Evolutionary conservation across 1,140 invertebrate species (phyloP).

Genomic region (Nylanderia fulva): DNA sequence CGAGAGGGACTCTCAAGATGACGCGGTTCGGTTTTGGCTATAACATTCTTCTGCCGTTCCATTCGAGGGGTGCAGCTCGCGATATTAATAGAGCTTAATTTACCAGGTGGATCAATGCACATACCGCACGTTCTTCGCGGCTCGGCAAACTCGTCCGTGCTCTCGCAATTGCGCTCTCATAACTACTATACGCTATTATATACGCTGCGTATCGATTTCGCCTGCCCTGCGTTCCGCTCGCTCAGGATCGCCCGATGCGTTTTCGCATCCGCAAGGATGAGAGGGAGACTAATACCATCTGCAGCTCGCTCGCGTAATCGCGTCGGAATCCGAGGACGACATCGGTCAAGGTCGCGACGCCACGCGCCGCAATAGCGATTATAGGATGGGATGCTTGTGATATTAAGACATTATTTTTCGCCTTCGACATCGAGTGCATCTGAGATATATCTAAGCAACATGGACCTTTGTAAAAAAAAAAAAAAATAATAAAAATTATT

Average conservation of each 20-base stretch:
- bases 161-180: slow-evolving; percentile 33
- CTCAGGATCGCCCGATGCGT: slow-evolving; percentile 27
- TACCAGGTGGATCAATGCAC: slow-evolving; percentile 52
- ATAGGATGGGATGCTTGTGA: slow-evolving; percentile 3
- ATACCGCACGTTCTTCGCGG: slow-evolving; percentile 42
- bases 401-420: slow-evolving; percentile 7
- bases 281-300: slow-evolving; percentile 20
- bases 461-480: neutral
- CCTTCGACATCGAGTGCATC: neutral
- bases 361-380: slow-evolving; percentile 30
- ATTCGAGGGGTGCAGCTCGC: neutral
- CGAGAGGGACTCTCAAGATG: too few relatives aligned
- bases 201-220: slow-evolving; percentile 37
- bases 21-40: neutral
- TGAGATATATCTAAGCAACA: neutral
- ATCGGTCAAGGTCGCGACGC: slow-evolving; percentile 46
- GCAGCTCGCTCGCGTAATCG: slow-evolving; percentile 32
- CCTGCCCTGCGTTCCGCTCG: slow-evolving; percentile 37
- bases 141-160: slow-evolving; percentile 25
- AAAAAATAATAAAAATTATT: too few relatives aligned
- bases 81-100: slow-evolving; percentile 61
- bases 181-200: slow-evolving; percentile 12
- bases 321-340: slow-evolving; percentile 37
- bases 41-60: slow-evolving; percentile 4
- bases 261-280: slow-evolving; percentile 31